Base-by-base conservation (phyloP, 2,888 invertebrate species). In the Julus scanicus region DNA sequence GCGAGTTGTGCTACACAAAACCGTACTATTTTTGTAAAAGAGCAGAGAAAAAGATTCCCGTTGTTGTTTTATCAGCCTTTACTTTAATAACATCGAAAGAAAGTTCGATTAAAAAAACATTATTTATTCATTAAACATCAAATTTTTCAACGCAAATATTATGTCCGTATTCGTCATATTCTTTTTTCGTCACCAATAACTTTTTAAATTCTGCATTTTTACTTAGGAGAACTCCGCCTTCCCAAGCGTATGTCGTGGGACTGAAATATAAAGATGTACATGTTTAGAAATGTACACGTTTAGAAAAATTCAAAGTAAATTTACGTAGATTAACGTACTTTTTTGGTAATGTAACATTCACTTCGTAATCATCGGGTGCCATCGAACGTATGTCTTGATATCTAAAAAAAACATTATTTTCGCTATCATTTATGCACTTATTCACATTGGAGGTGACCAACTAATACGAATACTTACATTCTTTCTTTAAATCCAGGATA, bases 161-260 rank as follows among this genome's bases (percentile, higher is more conserved):
- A 63, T 94, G 93, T 17, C 98, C 98, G 91, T 96, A 95, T 92
- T 98, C 98, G 89, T 98, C 97, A 92, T 97, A 99, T 90, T 98
- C 96, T 90, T 96, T 96, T 90, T 95, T 95, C 0, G 96, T 96
- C 2, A 98, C 95, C 89, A 96, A 93, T 90, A 92, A 90, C 86
- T 92, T 92, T 3, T 90, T 89, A 89, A 98, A 96, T 80, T 95
- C 94, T 9, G 96, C 94, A 91, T 96, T 95, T 90, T 94, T 93
- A 4, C 96, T 94, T 83, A 98, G 93, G 84, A 94, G 92, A 90
- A 95, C 95, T 0, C 98, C 99, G 4, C 98, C 98, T 91, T 95
- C 94, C 98, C 98, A 99, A 0, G 97, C 94, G 92, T 97, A 97
- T 0, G 95, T 95, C 2, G 96, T 92, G 0, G 98, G 92, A 87